These are phyloP conservation scores for Jacana jacana DNA, from an alignment of 2,113 vertebrate species.

Conservation along the genomic window DNA sequence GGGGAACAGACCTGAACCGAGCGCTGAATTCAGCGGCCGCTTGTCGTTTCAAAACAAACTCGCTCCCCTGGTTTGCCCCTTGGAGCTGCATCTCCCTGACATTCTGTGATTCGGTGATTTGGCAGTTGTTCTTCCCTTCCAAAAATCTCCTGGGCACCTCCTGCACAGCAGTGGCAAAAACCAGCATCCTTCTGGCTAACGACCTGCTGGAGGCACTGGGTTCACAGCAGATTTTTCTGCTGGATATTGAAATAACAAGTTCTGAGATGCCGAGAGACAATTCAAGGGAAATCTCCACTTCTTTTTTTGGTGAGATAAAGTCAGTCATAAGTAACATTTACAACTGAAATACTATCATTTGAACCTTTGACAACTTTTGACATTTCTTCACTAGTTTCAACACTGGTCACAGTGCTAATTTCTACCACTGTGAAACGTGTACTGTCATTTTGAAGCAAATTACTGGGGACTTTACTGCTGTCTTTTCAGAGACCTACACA, in stretches of 20 bases:
- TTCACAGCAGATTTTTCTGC: neutral
- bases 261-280: neutral
- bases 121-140: neutral
- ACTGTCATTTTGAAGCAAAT: neutral
- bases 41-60: neutral
- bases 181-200: neutral
- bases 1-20: neutral
- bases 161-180: neutral
- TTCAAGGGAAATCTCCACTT: neutral
- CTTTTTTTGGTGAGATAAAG: neutral
- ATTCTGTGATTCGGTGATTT: no score
- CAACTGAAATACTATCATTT: neutral
- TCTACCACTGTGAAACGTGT: neutral
- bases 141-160: neutral
- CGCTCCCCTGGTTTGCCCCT: neutral
- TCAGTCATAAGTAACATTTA: neutral
- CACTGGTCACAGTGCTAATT: neutral
- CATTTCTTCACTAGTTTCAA: neutral
- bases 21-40: fast-evolving
- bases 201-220: neutral
- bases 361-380: neutral
- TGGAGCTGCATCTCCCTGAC: neutral
- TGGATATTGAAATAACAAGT: neutral
- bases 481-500: neutral
- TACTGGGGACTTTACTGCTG: neutral